Evolutionary conservation across 2,113 vertebrate genomes (phyloP).

Genomic region (Romanogobio albipinnatus): DNA sequence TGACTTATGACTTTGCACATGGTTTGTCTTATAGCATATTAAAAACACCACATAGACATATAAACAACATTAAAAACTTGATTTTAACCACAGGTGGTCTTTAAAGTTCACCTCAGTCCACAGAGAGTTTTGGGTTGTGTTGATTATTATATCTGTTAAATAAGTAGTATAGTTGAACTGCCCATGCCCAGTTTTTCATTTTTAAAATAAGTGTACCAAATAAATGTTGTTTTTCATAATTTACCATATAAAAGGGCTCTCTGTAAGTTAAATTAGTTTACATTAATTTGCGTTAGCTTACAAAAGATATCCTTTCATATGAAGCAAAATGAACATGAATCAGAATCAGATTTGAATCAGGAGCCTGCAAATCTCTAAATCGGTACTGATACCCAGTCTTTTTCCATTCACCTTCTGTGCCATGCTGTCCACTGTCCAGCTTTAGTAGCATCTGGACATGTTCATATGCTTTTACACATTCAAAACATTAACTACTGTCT

Average conservation of each 20-base stretch:
- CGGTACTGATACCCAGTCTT: not conserved
- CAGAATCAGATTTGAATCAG: not conserved
- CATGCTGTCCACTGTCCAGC: not conserved
- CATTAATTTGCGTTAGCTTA: not conserved
- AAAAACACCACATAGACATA: no score
- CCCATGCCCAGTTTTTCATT: not conserved
- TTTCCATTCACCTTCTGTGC: not conserved
- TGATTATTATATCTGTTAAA: not conserved
- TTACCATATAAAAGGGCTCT: no score
- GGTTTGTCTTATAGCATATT: no score
- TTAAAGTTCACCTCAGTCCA: not conserved
- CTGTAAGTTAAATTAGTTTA: not conserved
- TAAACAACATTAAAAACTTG: no score
- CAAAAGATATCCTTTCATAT: not conserved
- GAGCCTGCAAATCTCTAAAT: not conserved
- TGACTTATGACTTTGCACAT: no score
- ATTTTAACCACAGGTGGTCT: no score
- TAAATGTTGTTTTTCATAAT: not conserved
- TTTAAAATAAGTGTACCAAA: not conserved
- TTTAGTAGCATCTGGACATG: constrained; percentile 28
- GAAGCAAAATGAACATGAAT: not conserved
- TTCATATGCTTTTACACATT: constrained; percentile 47
- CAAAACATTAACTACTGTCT: constrained; percentile 12
- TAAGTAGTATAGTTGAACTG: not conserved
- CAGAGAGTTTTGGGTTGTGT: not conserved